Base-by-base conservation (phyloP, 1,140 invertebrate genomes). In the Cydia amplana region DNA sequence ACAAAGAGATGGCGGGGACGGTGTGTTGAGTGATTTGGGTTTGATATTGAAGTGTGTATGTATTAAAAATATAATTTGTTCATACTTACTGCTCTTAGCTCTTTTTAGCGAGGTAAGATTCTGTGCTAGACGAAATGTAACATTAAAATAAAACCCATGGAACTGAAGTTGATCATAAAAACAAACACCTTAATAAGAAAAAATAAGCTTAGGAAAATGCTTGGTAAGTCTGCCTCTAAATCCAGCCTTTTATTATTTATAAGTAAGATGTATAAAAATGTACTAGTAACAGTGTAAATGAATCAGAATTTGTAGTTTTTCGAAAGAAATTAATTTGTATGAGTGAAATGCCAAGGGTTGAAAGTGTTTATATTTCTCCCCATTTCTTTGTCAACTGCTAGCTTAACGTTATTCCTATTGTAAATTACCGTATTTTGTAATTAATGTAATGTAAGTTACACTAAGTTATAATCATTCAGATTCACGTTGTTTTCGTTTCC, bases 361-460 rank as follows among this genome's bases (percentile, higher is more conserved):
- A 51, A n/a, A 60, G n/a, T 60, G 55, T 60, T 23, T 60, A 23
- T 3, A 60, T 20, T 60, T 60, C 10, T 23, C 55, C 20, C n/a
- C 20, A 23, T 60, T 23, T 60, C 18, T 60, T 60, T 60, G 55
- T 60, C 55, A 60, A 60, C 9, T 0, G 2, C 18, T 60, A 60
- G 55, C 7, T 18, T 60, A 20, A 60, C 1, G n/a, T 55, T 51
- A 51, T 55, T 55, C 51, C 51, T 55, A 60, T 60, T 70, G 65
- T 70, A 70, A 70, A 70, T 18, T 70, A 70, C 65, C 65, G 65
- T 70, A 70, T 40, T 70, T 70, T 70, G 65, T 70, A 70, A 70
- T 70, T 28, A 70, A 67, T 67, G 32, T 70, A 67, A 36, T 67
- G 65, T 70, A 36, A 70, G 65, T 70, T 36, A 70, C 65, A 20